A percentile compares a stretch with the other conserved stretches of the same genome.
These are phyloP conservation scores for Lasiurus borealis DNA, from an alignment of 2,113 vertebrate genomes.

Conservation along the genomic window DNA sequence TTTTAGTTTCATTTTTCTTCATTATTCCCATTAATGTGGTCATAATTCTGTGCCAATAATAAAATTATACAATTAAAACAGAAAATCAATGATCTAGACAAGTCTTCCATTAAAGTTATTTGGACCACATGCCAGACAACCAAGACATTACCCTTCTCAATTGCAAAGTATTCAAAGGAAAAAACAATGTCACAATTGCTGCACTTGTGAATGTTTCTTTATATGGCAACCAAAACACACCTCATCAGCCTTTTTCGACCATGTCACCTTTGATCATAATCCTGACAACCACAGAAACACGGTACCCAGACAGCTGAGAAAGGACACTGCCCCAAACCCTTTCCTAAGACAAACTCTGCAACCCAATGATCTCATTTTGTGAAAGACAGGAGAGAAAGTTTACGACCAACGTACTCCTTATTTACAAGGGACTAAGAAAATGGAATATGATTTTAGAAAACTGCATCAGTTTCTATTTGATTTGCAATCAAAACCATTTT, in stretches of 20 bases:
- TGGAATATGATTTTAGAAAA: constrained; percentile 27
- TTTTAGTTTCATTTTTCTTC: constrained; percentile 57
- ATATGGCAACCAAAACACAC: neutral
- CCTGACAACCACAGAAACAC: neutral
- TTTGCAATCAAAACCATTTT: constrained; percentile 48
- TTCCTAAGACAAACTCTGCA: constrained; percentile 21
- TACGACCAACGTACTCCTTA: neutral
- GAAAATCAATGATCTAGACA: constrained; percentile 32
- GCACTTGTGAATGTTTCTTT: neutral
- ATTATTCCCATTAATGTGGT: constrained; percentile 45
- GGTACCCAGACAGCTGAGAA: neutral
- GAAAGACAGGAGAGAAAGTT: constrained; percentile 47
- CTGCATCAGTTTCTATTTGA: neutral
- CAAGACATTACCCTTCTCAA: neutral
- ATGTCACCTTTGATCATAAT: neutral
- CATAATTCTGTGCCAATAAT: constrained; percentile 58
- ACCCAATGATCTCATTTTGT: constrained; percentile 12
- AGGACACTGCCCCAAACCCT: neutral
- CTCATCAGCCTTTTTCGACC: neutral
- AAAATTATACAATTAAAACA: constrained; percentile 47
- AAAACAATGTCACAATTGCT: neutral
- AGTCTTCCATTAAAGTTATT: neutral
- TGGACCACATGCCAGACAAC: constrained; percentile 2
- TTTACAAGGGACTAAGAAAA: neutral
- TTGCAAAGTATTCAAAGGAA: constrained; percentile 23